Evolutionary conservation across 2,888 invertebrate species (phyloP).

Genomic region (Coleophora flavipennella): DNA sequence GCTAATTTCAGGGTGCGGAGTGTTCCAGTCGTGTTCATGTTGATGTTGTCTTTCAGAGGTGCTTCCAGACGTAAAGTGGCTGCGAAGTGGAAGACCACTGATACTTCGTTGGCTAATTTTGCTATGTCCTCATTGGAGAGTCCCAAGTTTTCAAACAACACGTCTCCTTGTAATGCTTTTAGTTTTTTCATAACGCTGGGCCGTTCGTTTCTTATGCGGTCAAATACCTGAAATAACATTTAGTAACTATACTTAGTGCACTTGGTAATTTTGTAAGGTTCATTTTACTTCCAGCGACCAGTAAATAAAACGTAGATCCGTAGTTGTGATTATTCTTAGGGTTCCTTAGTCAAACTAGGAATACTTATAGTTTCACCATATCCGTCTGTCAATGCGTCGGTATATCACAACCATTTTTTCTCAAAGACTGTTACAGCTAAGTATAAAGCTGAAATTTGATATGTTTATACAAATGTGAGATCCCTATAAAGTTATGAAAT

Average conservation of each 20-base stretch:
- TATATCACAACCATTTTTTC: too few species aligned
- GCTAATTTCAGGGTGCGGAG: conserved; percentile 82
- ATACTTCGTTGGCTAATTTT: conserved; percentile 76
- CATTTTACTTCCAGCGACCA: too few species aligned
- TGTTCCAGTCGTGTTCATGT: conserved; percentile 94
- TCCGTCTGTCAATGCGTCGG: too few species aligned
- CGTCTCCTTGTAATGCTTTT: conserved; percentile 82
- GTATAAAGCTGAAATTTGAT: too few species aligned
- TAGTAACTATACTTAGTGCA: neutral
- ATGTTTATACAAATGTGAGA: too few species aligned
- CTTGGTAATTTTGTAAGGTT: neutral
- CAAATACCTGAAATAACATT: conserved; percentile 75
- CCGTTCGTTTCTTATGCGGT: conserved; percentile 75
- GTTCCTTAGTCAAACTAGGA: too few species aligned
- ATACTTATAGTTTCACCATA: too few species aligned
- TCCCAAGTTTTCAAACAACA: conserved; percentile 76
- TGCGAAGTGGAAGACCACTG: conserved; percentile 92
- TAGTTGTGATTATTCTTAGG: too few species aligned
- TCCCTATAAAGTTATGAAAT: too few species aligned
- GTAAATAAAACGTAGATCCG: too few species aligned
- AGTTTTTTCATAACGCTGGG: conserved; percentile 81
- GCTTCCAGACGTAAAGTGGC: conserved; percentile 94
- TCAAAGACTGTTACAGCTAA: too few species aligned
- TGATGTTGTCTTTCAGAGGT: conserved; percentile 86
- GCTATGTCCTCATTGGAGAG: conserved; percentile 73